Conservation (phyloP, 2,888 invertebrate genomes). For the Callyntrura sp. region DNA sequence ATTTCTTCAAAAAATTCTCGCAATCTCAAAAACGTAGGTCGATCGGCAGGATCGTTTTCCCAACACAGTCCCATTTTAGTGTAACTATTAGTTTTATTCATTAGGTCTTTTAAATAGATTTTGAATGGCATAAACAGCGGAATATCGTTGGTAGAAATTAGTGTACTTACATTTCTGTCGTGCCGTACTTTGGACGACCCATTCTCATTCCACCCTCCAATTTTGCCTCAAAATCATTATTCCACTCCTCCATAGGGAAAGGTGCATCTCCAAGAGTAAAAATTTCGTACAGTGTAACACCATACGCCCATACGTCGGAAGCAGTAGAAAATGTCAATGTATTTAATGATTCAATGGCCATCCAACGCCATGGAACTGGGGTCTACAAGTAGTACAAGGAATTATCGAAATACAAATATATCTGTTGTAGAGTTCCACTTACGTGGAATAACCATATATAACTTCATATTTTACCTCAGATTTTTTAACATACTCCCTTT, state of each 20-base stretch:
- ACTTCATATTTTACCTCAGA: constrained; percentile 65
- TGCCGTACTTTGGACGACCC: constrained; percentile 56
- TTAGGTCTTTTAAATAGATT: too few relatives aligned
- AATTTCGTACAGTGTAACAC: constrained; percentile 44
- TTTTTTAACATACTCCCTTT: constrained; percentile 79
- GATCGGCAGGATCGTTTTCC: too few relatives aligned
- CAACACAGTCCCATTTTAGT: too few relatives aligned
- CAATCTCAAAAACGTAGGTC: too few relatives aligned
- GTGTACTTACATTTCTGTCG: neutral
- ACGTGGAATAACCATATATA: too few relatives aligned
- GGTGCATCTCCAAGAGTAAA: constrained; percentile 63
- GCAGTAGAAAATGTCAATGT: constrained; percentile 42
- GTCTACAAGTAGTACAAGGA: too few relatives aligned
- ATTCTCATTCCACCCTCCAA: constrained; percentile 63
- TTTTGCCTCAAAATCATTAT: constrained; percentile 19
- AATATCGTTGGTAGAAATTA: too few relatives aligned
- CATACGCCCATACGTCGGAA: constrained; percentile 62
- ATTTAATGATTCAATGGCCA: constrained; percentile 68
- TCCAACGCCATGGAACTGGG: constrained; percentile 73
- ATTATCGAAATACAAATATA: neutral
- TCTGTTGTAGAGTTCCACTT: neutral
- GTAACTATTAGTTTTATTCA: too few relatives aligned
- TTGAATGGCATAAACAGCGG: too few relatives aligned
- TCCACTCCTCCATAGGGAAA: constrained; percentile 66
- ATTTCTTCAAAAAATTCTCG: too few relatives aligned